Percentiles rank a stretch among this genome's conserved stretches.
Evolutionary conservation across 2,888 invertebrate genomes (phyloP).

Genomic region (Argyra leucocephala): DNA sequence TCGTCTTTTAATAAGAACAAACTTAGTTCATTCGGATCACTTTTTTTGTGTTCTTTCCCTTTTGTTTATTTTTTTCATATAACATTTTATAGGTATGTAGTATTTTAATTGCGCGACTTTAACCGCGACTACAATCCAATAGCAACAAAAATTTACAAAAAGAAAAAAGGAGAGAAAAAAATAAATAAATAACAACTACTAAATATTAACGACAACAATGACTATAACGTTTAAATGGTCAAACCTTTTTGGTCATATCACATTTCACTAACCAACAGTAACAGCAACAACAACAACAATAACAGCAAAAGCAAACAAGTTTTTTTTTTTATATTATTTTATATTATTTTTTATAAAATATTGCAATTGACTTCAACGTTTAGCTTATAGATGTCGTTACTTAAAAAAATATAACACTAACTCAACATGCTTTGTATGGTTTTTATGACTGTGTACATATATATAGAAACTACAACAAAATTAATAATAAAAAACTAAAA

Average conservation of each 20-base stretch:
- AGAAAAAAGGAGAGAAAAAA: not conserved
- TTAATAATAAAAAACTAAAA: too few relatives aligned
- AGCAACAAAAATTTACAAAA: not conserved
- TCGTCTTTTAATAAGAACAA: not conserved
- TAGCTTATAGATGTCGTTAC: constrained; percentile 3
- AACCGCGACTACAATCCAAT: not conserved
- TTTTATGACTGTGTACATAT: too few relatives aligned
- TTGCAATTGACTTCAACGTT: constrained; percentile 6
- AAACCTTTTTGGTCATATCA: constrained; percentile 3
- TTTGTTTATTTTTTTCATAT: not conserved
- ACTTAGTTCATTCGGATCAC: not conserved
- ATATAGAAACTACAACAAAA: too few relatives aligned
- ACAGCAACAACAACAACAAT: not conserved
- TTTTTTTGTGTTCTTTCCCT: not conserved
- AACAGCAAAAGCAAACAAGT: not conserved
- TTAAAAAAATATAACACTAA: constrained; percentile 2
- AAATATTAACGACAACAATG: not conserved
- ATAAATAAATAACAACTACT: not conserved
- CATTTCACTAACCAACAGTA: not conserved
- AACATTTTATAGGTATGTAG: not conserved
- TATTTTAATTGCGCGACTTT: constrained; percentile 4
- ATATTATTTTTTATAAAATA: not conserved
- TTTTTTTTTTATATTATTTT: too few relatives aligned
- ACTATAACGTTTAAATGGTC: constrained; percentile 6
- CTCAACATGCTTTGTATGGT: not conserved